Evolutionary conservation across 1,140 invertebrate genomes (phyloP).

Genomic region (Drosophila pachea): DNA sequence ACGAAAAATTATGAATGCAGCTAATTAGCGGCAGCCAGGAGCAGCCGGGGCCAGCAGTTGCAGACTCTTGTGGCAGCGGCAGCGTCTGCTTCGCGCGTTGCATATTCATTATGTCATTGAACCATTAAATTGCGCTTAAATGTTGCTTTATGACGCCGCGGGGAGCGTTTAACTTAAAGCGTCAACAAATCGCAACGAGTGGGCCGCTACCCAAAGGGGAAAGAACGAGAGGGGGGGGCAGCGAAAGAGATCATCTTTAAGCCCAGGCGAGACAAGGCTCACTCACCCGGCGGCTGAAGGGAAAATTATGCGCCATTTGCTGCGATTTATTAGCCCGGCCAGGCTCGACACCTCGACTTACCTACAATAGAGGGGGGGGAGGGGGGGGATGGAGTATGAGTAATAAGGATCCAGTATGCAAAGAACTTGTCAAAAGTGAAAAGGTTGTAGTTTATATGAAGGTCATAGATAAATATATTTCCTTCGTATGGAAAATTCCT

Average conservation of each 20-base stretch:
- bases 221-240: slow-evolving; percentile 6
- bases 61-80: slow-evolving; percentile 7
- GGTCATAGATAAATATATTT: too few species aligned
- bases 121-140: slow-evolving; percentile 74
- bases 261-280: neutral
- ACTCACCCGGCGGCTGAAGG: slow-evolving; percentile 38
- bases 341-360: slow-evolving; percentile 45
- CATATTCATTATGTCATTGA: slow-evolving; percentile 78
- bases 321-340: slow-evolving; percentile 55
- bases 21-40: slow-evolving; percentile 58
- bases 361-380: slow-evolving; percentile 43
- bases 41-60: neutral
- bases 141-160: slow-evolving; percentile 62
- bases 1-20: slow-evolving; percentile 74
- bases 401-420: slow-evolving; percentile 17
- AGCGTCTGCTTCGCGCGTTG: slow-evolving; percentile 34
- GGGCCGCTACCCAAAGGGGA: neutral
- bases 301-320: slow-evolving; percentile 63
- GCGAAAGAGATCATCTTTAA: slow-evolving; percentile 14
- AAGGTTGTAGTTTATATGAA: too few species aligned
- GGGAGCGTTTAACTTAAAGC: slow-evolving; percentile 75
- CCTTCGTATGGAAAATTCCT: too few species aligned
- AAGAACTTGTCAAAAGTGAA: too few species aligned
- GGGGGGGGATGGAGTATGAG: slow-evolving; percentile 9
- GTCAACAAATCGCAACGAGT: slow-evolving; percentile 66